Conservation (phyloP, 2,113 vertebrate genomes). For the Bettongia penicillata region DNA sequence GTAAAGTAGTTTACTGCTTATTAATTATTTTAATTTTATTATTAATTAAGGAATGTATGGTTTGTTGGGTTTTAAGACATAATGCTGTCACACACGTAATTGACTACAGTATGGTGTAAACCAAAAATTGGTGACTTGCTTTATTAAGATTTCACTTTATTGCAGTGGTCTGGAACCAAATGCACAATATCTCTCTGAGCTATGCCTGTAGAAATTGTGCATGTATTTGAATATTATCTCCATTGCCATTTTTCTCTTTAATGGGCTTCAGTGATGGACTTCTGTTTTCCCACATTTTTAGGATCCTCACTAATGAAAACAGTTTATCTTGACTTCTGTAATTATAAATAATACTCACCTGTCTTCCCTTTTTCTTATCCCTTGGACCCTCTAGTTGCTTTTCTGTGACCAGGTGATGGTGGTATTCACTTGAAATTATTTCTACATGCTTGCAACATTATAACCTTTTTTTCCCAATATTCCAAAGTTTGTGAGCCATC, state of each 20-base stretch:
- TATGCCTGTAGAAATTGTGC: neutral
- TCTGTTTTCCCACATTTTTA: neutral
- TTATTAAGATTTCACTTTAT: neutral
- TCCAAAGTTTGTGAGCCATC: slow-evolving; percentile 77
- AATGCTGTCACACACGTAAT: neutral
- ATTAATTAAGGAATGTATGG: neutral
- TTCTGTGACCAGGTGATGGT: neutral
- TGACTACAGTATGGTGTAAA: neutral
- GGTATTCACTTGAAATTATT: slow-evolving; percentile 72
- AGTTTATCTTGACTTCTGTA: slow-evolving; percentile 27
- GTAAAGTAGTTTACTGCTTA: too few species aligned
- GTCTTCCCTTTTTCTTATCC: slow-evolving; percentile 50
- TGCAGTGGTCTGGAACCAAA: neutral
- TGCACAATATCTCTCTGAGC: neutral
- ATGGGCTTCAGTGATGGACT: neutral
- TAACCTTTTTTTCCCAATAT: slow-evolving; percentile 81
- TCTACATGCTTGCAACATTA: slow-evolving; percentile 71
- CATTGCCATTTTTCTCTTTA: neutral
- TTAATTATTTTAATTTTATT: too few species aligned
- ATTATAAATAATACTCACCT: slow-evolving; percentile 20
- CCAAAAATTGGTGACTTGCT: neutral
- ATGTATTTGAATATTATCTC: neutral
- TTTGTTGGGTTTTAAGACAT: neutral
- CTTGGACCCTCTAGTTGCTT: slow-evolving; percentile 30
- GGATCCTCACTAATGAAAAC: slow-evolving; percentile 51